Percentiles rank a stretch among this genome's conserved stretches.
Evolutionary conservation across 1,140 invertebrate genomes (phyloP).

Genomic region (Ceratosolen solmsi): DNA sequence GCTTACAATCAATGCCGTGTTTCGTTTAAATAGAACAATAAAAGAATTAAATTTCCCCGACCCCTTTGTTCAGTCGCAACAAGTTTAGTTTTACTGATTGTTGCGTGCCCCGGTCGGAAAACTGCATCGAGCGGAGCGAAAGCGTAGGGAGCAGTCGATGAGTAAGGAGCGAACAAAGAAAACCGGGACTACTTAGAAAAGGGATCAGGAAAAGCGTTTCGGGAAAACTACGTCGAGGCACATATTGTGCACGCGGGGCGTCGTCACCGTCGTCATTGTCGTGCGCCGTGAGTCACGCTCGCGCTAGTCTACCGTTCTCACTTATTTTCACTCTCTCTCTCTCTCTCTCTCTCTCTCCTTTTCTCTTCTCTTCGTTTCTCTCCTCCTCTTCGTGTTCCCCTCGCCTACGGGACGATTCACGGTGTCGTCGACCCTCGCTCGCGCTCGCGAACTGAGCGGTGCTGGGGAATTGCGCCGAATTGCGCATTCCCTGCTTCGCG

Average conservation of each 20-base stretch:
- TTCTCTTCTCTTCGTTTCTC: conserved; percentile 22
- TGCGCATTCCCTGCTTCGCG: conserved; percentile 49
- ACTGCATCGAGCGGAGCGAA: background rate
- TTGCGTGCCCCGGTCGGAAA: background rate
- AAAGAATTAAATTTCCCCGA: background rate
- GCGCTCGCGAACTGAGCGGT: conserved; percentile 11
- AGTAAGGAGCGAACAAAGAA: conserved; percentile 17
- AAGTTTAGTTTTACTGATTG: background rate
- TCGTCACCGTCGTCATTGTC: conserved; percentile 20
- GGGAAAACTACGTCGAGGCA: background rate
- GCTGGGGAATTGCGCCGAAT: conserved; percentile 63
- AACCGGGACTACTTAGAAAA: background rate
- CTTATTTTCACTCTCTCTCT: background rate
- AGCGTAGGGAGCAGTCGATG: background rate
- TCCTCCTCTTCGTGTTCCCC: conserved; percentile 36
- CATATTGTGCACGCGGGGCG: conserved; percentile 19
- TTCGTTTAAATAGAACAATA: background rate
- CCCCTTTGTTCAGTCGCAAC: background rate
- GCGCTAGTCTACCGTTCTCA: background rate
- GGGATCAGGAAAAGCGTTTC: conserved; percentile 12
- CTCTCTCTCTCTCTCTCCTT: conserved; percentile 36
- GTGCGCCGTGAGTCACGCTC: conserved; percentile 17
- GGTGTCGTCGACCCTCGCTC: conserved; percentile 66
- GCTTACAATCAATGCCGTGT: background rate
- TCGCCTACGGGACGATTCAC: conserved; percentile 51